Evolutionary conservation across 35 echinoderm and acorn worm species (phyloP).

Genomic region (Patiria miniata): DNA sequence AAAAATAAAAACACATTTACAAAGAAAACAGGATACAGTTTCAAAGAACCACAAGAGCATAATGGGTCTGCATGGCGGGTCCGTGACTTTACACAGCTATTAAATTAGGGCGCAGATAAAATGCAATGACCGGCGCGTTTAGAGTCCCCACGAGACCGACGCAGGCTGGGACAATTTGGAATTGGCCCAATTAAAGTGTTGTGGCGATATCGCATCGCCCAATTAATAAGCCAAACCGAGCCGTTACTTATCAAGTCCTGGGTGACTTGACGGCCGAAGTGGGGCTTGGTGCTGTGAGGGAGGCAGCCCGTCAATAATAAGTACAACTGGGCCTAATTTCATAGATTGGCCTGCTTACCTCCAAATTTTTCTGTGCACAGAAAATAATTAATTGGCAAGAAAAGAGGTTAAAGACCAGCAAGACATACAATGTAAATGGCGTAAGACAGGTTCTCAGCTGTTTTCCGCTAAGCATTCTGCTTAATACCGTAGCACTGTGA

Average conservation of each 20-base stretch:
- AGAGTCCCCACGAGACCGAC: not conserved
- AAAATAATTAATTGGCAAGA: too few species aligned
- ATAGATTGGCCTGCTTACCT: too few species aligned
- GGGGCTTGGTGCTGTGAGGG: not conserved
- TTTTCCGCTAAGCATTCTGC: too few species aligned
- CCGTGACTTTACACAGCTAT: not conserved
- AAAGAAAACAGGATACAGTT: too few species aligned
- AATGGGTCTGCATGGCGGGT: constrained; percentile 4
- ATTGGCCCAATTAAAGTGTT: constrained; percentile 26
- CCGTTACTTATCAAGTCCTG: constrained; percentile 9
- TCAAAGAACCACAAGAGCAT: not conserved
- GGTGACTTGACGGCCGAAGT: constrained; percentile 6
- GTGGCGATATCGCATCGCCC: constrained; percentile 10
- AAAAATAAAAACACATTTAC: too few species aligned
- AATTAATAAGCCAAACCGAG: constrained; percentile 29
- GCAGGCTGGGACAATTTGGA: constrained; percentile 7
- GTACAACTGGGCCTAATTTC: too few species aligned
- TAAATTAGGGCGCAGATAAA: constrained; percentile 12
- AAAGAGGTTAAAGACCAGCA: too few species aligned
- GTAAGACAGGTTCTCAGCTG: too few species aligned
- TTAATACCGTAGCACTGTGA: too few species aligned
- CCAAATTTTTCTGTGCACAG: too few species aligned
- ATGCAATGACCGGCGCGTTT: constrained; percentile 10
- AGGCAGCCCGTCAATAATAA: not conserved
- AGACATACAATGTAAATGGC: too few species aligned